Conservation (phyloP, 2,113 vertebrate species). For the Albula glossodonta region DNA sequence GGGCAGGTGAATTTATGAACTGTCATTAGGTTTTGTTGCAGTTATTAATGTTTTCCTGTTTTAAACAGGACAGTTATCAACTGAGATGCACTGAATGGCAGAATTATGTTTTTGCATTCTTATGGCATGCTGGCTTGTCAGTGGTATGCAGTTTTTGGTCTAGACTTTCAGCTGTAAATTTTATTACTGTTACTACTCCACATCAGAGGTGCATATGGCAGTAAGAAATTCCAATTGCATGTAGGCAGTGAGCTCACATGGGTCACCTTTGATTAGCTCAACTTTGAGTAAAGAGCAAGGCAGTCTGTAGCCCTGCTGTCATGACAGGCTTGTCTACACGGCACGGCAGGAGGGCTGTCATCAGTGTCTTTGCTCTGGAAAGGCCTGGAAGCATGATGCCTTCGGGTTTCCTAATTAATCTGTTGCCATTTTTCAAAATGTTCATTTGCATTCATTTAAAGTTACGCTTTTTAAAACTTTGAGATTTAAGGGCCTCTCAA, state of each 20-base stretch:
- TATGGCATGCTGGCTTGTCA: not conserved
- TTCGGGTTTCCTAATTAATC: not conserved
- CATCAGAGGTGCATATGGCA: not conserved
- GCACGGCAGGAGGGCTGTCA: not conserved
- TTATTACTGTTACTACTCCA: not conserved
- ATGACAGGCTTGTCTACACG: not conserved
- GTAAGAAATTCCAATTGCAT: not conserved
- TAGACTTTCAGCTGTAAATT: not conserved
- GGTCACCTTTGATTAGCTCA: not conserved
- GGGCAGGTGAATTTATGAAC: too few relatives aligned
- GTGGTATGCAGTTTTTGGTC: not conserved
- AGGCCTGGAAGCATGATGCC: not conserved
- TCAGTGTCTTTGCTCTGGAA: not conserved
- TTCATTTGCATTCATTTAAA: too few relatives aligned
- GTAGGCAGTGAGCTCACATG: not conserved
- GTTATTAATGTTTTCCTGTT: not conserved
- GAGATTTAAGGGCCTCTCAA: not conserved
- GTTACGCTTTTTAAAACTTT: not conserved
- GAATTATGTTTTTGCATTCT: not conserved
- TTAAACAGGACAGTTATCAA: not conserved
- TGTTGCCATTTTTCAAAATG: not conserved
- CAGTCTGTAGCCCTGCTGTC: not conserved
- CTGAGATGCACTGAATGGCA: not conserved
- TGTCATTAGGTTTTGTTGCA: too few relatives aligned
- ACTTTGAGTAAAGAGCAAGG: not conserved